Percentiles rank a stretch among this genome's conserved stretches.
phyloP scores from a whole-genome alignment of 53 echinoderm and acorn worm genomes.

The Luidia sarsii region DNA sequence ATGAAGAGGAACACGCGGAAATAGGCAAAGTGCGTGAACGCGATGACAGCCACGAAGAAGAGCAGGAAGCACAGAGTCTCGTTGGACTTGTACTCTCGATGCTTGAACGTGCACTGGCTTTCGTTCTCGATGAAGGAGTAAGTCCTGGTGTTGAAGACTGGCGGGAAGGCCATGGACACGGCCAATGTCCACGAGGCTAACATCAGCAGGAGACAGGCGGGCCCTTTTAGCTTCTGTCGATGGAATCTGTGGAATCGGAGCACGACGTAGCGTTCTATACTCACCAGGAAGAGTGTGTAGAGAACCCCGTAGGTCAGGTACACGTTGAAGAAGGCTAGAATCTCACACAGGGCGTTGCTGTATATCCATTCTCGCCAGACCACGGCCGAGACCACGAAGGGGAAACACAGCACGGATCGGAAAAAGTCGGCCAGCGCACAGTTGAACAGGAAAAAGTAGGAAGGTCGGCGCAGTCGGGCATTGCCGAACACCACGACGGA shows the following conservation, averaged over 20 bases:
- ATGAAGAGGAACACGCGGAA: conserved; percentile 92
- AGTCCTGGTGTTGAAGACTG: conserved; percentile 81
- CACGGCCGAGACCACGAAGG: conserved; percentile 82
- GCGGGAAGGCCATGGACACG: conserved; percentile 95
- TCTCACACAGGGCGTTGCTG: conserved; percentile 87
- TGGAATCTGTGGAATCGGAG: conserved; percentile 93
- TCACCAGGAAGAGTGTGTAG: conserved; percentile 83
- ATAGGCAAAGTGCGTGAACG: conserved; percentile 82
- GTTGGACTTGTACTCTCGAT: conserved; percentile 60
- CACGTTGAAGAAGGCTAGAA: conserved; percentile 93
- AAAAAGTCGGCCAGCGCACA: conserved; percentile 90
- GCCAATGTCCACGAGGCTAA: conserved; percentile 90
- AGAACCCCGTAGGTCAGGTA: conserved; percentile 88
- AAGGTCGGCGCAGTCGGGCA: conserved; percentile 76
- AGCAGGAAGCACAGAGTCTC: conserved; percentile 85
- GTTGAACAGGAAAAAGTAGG: conserved; percentile 95
- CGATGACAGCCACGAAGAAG: conserved; percentile 80
- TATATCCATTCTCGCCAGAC: conserved; percentile 79
- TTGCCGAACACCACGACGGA: conserved; percentile 78
- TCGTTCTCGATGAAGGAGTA: conserved; percentile 81
- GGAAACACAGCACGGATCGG: conserved; percentile 80
- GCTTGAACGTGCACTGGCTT: conserved; percentile 87
- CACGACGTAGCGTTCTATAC: conserved; percentile 91
- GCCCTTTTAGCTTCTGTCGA: conserved; percentile 85
- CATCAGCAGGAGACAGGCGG: conserved; percentile 77